Evolutionary conservation across 2,113 vertebrate genomes (phyloP).

Genomic region (Amblyopsis rosae): DNA sequence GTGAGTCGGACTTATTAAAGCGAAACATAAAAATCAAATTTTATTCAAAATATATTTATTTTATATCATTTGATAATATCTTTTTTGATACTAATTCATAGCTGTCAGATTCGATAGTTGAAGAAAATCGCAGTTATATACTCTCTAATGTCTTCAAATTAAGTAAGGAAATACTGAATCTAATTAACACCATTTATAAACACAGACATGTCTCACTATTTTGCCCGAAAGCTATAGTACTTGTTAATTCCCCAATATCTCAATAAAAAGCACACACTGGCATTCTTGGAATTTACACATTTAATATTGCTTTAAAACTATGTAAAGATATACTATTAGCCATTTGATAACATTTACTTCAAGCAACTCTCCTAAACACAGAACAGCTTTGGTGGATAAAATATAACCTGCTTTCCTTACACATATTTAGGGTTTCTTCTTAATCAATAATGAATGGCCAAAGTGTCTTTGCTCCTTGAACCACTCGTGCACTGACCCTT

Average conservation of each 20-base stretch:
- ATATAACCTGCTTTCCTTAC: background rate
- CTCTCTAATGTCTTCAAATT: too few relatives aligned
- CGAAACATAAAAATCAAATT: too few relatives aligned
- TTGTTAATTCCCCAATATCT: background rate
- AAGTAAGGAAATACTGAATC: background rate
- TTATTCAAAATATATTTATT: too few relatives aligned
- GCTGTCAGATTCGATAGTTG: too few relatives aligned
- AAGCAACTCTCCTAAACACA: background rate
- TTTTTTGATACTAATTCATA: too few relatives aligned
- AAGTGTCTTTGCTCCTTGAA: slow-evolving; percentile 2
- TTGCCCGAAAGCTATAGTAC: too few relatives aligned
- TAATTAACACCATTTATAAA: too few relatives aligned
- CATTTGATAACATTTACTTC: background rate
- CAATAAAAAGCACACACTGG: background rate
- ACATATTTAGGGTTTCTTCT: background rate
- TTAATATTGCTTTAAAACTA: background rate
- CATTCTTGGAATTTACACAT: background rate
- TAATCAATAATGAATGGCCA: background rate
- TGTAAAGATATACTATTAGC: too few relatives aligned
- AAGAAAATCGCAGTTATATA: too few relatives aligned
- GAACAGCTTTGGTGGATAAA: background rate
- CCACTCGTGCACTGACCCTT: slow-evolving; percentile 3
- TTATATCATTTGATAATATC: too few relatives aligned
- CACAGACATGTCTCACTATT: too few relatives aligned
- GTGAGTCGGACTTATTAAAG: too few relatives aligned